These are phyloP conservation scores for Tapirus terrestris DNA, from an alignment of 2,113 vertebrate species.

Conservation along the genomic window DNA sequence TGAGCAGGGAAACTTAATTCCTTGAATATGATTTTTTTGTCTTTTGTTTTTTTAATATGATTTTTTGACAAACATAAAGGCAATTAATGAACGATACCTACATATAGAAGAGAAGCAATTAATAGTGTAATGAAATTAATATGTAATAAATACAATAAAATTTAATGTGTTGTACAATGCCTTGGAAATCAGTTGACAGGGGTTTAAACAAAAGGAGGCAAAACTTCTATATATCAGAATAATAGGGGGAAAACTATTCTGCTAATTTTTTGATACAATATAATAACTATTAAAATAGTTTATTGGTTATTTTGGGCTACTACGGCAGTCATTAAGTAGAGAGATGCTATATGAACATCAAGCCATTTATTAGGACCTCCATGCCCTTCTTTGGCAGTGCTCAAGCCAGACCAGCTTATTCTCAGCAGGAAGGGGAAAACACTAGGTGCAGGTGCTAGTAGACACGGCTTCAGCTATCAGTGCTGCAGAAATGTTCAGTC, in stretches of 20 bases:
- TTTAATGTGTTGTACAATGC: neutral
- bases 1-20: neutral
- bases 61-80: slow-evolving; percentile 38
- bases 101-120: neutral
- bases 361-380: neutral
- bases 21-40: slow-evolving; percentile 29
- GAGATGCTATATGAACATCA: neutral
- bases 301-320: neutral
- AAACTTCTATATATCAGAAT: neutral
- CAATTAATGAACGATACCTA: neutral
- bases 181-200: neutral
- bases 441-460: neutral
- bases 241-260: neutral
- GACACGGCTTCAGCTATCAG: neutral
- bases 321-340: neutral
- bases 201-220: neutral
- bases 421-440: neutral
- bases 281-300: neutral
- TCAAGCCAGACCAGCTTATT: neutral
- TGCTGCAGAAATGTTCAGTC: neutral
- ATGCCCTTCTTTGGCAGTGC: neutral
- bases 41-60: neutral
- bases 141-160: neutral
- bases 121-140: neutral
- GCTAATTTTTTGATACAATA: neutral